Percentiles rank a stretch among this genome's conserved stretches.
phyloP scores from a whole-genome alignment of 2,797 vertebrate genomes.

The Sebastes matsubarae region DNA sequence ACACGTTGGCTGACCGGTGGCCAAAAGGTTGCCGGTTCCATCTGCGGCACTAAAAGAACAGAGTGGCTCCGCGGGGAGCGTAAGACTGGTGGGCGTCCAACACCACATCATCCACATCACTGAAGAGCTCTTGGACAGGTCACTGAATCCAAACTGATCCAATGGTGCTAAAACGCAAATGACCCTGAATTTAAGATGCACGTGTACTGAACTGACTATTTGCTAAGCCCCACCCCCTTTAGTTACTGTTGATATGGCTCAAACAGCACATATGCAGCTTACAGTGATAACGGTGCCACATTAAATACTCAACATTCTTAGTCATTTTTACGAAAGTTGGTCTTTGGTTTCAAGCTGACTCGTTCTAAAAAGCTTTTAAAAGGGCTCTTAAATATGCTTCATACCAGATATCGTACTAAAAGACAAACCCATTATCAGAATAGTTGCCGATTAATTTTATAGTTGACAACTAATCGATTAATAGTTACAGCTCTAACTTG shows the following conservation, averaged over 20 bases:
- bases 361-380: background rate
- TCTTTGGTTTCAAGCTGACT: background rate
- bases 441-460: too few species aligned
- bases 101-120: background rate
- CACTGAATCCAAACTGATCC: constrained; percentile 1
- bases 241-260: background rate
- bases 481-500: too few species aligned
- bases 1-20: constrained; percentile 30
- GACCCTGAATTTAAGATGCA: constrained; percentile 7
- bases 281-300: background rate
- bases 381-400: background rate
- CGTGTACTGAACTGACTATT: background rate
- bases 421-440: too few species aligned
- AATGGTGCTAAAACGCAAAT: constrained; percentile 11
- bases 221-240: background rate
- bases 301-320: background rate
- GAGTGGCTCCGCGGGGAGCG: background rate
- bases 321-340: background rate
- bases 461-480: too few species aligned
- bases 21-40: constrained; percentile 35
- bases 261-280: background rate
- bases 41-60: constrained; percentile 12
- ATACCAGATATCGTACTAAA: background rate
- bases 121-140: constrained; percentile 11
- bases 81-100: constrained; percentile 32